Base-by-base conservation (phyloP, 1,140 invertebrate species). In the Habropoda laboriosa region DNA sequence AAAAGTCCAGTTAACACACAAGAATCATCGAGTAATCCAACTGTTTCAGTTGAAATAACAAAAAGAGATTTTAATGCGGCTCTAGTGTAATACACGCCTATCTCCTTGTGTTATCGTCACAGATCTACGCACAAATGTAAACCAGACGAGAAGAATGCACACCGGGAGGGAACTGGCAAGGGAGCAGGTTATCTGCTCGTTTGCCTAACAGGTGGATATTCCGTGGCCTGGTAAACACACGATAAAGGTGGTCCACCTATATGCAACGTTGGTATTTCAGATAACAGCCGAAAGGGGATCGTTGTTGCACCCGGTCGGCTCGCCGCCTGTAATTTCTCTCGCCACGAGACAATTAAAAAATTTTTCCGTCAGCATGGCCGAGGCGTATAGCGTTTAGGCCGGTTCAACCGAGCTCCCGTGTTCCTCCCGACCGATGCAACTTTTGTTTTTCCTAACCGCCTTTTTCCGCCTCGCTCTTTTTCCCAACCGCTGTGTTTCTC, bases 261-360 rank as follows among this genome's bases (percentile, higher is more conserved):
- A 45, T 53, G 24, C 30, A n/a, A n/a, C 13, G 61, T 18, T 13
- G 73, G 74, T 72, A 79, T 64, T 47, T 30, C 3, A 79, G 77
- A 79, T 79, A 79, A 73, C 38, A 64, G 27, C 51, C 70, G 77
- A 57, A 79, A 64, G 49, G 58, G 70, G 40, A 45, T 27, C 38
- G n/a, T 49, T 58, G 75, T 70, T 70, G 73, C 74, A 32, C 32
- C 57, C 24, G 16, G 66, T 72, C 68, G 27, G 76, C 45, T 30
- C n/a, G 16, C 60, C 79, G 45, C 38, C 38, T 68, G 64, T 77
- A 77, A 80, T 80, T 83, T 83, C 82, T 84, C 82, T 81, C 77
- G 78, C 80, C 85, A 82, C 55, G 47, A 81, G 77, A 76, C 79
- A 86, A 87, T 86, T 87, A 86, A 87, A 87, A 64, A 81, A 76